A percentile compares a stretch with the other conserved stretches of the same genome.
These are phyloP conservation scores for Drosophila pruinosa DNA, from an alignment of 1,140 invertebrate genomes.

Conservation along the genomic window DNA sequence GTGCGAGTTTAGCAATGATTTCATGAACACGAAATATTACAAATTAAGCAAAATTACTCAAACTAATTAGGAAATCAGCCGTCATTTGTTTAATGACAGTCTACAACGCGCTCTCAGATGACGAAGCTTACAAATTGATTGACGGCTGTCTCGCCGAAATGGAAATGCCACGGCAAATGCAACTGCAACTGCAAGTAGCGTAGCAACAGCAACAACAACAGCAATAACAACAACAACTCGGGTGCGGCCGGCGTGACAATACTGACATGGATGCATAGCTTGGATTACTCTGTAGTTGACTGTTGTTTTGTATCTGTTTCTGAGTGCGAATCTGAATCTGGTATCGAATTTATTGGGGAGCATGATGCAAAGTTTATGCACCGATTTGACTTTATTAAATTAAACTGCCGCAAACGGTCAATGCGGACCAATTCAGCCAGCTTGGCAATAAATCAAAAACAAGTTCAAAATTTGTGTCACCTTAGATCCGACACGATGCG, in stretches of 20 bases:
- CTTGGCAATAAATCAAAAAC: conserved; percentile 60
- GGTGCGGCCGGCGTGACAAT: conserved; percentile 66
- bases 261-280: conserved; percentile 57
- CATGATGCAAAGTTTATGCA: conserved; percentile 51
- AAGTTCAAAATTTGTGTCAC: conserved; percentile 62
- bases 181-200: conserved; percentile 31
- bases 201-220: conserved; percentile 6
- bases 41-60: conserved; percentile 71
- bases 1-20: conserved; percentile 16
- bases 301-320: neutral
- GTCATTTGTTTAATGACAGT: conserved; percentile 77
- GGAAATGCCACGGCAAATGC: conserved; percentile 61
- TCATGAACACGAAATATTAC: conserved; percentile 54
- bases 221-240: conserved; percentile 9
- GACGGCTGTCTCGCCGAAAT: conserved; percentile 70
- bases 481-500: conserved; percentile 11
- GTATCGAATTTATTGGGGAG: neutral
- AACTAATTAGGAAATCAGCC: conserved; percentile 69
- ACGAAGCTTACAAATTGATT: conserved; percentile 72
- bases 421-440: conserved; percentile 11
- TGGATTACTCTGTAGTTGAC: conserved; percentile 34
- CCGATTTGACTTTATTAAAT: conserved; percentile 78
- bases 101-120: conserved; percentile 29
- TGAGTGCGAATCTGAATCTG: neutral
- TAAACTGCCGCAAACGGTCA: conserved; percentile 25